A percentile compares a stretch with the other conserved stretches of the same genome.
These are phyloP conservation scores for Rynchops niger DNA, from an alignment of 2,113 vertebrate species.

Conservation along the genomic window DNA sequence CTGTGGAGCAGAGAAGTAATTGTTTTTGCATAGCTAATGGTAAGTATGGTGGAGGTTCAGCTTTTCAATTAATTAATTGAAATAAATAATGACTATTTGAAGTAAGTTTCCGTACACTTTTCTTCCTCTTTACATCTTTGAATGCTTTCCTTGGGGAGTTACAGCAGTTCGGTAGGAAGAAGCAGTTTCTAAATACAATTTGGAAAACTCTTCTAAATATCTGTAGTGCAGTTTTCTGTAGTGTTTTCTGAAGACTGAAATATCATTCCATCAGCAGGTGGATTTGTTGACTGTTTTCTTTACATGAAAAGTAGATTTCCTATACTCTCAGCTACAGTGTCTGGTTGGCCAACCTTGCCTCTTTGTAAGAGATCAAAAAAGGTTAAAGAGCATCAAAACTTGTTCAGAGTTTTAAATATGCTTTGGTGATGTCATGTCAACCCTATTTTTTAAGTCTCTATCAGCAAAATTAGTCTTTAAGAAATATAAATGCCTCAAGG, in stretches of 20 bases:
- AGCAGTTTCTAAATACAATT: background rate
- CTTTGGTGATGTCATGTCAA: background rate
- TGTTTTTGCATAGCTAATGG: background rate
- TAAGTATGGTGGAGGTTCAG: background rate
- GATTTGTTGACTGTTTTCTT: background rate
- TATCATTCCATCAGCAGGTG: background rate
- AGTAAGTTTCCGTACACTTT: background rate
- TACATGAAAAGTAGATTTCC: background rate
- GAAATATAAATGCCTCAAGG: background rate
- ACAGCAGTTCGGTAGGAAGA: background rate
- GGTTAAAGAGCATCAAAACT: background rate
- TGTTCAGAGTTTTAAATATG: background rate
- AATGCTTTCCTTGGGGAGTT: background rate
- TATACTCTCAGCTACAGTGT: background rate
- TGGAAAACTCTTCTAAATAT: background rate
- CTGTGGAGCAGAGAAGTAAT: background rate
- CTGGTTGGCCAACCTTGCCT: background rate
- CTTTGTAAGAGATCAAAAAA: background rate
- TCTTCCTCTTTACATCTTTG: background rate
- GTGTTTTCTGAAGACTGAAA: background rate
- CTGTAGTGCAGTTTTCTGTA: background rate
- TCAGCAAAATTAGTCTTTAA: background rate
- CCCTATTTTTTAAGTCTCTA: background rate
- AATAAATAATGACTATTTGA: background rate
- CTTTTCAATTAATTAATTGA: background rate